Base-by-base conservation (phyloP, 2,113 vertebrate species). In the Paedocypris sp. region DNA sequence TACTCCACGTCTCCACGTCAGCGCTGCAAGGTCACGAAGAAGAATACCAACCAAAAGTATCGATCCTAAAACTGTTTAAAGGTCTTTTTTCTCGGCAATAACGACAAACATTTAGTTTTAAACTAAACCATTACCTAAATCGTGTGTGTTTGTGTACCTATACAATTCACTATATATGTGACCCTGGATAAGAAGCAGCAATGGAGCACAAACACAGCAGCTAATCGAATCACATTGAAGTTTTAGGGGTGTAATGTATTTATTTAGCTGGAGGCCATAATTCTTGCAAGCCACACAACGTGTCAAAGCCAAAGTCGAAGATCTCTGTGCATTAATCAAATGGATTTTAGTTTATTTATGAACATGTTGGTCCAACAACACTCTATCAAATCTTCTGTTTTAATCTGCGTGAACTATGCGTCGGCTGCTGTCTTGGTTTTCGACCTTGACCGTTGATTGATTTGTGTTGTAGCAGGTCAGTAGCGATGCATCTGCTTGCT, bases 301-400 rank as follows among this genome's bases (percentile, higher is more conserved):
- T 62, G 76, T 81, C 83, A 85, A 82, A 83, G 79, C 79, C 81
- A 84, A 84, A 84, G 80, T 76, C 77, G 74, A 70, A 60, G 65
- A 76, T 77, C 74, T 4, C 60, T 45, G 69, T 75, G 85, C 83
- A 87, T 87, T 82, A 77, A 84, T 85, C 76, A 82, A 68, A 49
- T 26, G 77, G 82, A 83, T 87, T 82, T 65, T 62, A 46, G 74
- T 67, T 70, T 72, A 73, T 81, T 83, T 79, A 83, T 85, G 77
- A 85, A 85, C 78, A 77, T 41, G 13, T 6, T 54, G 13, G 31
- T 53, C 26, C 18, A 11, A 11, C 39, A 31, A 1, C 33, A 26
- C 4, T 26, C 28, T 53, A 22, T 65, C 42, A 35, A 51, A 23
- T 35, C 45, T 20, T 26, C 35, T 45, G 18, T 20, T 29, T 50